A percentile compares a stretch with the other conserved stretches of the same genome.
These are phyloP conservation scores for Sinodicranocentrus sp. DNA, from an alignment of 2,888 invertebrate species.

Conservation along the genomic window DNA sequence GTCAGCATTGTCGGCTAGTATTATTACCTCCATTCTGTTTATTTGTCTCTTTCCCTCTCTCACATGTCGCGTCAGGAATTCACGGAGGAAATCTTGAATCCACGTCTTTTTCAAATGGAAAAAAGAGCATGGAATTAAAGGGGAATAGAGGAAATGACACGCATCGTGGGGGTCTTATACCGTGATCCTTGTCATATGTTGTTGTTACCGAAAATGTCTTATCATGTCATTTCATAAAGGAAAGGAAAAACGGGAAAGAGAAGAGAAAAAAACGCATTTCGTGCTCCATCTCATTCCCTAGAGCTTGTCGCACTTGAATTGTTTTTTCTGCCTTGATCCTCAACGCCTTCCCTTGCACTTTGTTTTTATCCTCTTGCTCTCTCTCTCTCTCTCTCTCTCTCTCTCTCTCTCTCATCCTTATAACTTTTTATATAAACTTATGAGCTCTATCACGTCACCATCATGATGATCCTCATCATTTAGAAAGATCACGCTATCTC, in stretches of 20 bases:
- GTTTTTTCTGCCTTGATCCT: slow-evolving; percentile 46
- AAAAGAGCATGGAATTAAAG: slow-evolving; percentile 54
- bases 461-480: slow-evolving; percentile 45
- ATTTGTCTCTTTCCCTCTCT: slow-evolving; percentile 47
- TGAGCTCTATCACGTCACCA: not conserved
- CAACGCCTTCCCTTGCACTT: slow-evolving; percentile 13
- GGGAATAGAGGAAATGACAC: slow-evolving; percentile 60
- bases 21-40: slow-evolving; percentile 58
- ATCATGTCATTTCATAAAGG: slow-evolving; percentile 52
- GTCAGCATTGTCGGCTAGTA: no score
- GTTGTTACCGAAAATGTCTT: slow-evolving; percentile 64
- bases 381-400: not conserved
- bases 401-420: slow-evolving; percentile 4
- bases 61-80: slow-evolving; percentile 52
- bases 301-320: slow-evolving; percentile 64
- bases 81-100: slow-evolving; percentile 59
- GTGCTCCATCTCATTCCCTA: slow-evolving; percentile 61
- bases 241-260: slow-evolving; percentile 26
- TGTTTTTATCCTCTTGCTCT: no score
- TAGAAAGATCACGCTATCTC: not conserved
- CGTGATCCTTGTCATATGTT: slow-evolving; percentile 66
- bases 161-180: slow-evolving; percentile 64
- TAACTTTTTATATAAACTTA: slow-evolving; percentile 42
- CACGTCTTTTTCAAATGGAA: slow-evolving; percentile 46
- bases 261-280: slow-evolving; percentile 33